phyloP scores from a whole-genome alignment of 2,888 invertebrate genomes.

The Tachystola acroxantha region DNA sequence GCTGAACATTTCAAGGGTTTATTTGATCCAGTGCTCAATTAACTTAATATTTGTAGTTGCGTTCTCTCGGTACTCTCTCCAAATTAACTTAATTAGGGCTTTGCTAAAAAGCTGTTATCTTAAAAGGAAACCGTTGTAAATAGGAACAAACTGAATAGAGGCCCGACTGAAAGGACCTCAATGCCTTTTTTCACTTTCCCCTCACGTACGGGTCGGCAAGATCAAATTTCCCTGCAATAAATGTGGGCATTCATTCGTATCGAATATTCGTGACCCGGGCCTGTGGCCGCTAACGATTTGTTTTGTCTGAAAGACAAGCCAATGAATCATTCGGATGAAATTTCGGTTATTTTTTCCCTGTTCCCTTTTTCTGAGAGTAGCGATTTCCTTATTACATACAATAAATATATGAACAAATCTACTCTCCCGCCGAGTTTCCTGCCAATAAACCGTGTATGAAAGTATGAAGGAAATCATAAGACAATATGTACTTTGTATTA shows the following conservation, averaged over 20 bases:
- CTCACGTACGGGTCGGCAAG: conserved; percentile 43
- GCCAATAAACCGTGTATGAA: too few species aligned
- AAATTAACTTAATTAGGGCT: not conserved
- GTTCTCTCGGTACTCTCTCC: too few species aligned
- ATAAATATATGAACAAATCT: too few species aligned
- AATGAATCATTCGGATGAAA: not conserved
- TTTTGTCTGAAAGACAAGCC: conserved; percentile 10
- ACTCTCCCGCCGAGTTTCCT: too few species aligned
- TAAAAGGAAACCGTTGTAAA: not conserved
- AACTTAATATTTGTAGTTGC: too few species aligned
- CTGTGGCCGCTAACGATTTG: conserved; percentile 17
- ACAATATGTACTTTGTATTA: too few species aligned
- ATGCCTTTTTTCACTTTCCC: conserved; percentile 25
- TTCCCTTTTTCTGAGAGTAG: not conserved
- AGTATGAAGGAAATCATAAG: too few species aligned
- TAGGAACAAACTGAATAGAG: not conserved
- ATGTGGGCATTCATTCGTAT: conserved; percentile 38
- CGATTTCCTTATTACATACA: not conserved
- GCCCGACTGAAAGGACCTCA: not conserved
- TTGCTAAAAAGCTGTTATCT: not conserved
- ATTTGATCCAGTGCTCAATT: too few species aligned
- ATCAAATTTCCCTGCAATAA: conserved; percentile 46
- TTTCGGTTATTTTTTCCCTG: not conserved
- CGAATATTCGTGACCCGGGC: conserved; percentile 30
- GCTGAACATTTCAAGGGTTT: not conserved